Base-by-base conservation (phyloP, 2,888 invertebrate species). In the Eucriotettix oculatus region DNA sequence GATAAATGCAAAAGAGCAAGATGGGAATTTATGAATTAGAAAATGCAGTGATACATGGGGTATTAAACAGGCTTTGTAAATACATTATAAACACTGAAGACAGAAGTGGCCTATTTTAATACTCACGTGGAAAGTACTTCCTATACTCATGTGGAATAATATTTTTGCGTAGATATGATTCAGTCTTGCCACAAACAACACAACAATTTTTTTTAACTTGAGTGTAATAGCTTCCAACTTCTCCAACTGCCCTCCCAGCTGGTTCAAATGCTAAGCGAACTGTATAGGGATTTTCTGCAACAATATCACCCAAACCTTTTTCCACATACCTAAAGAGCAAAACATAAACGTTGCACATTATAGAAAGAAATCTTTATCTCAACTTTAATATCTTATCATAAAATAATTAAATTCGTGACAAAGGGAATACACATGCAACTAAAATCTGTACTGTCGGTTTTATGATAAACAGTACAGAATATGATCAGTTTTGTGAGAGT, bases 111-210 rank as follows among this genome's bases (percentile, higher is more conserved):
- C 62, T 58, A 58, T 48, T 48, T n/a, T 14, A 14, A 48, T 14
- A 67, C 71, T 69, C 65, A 84, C 84, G 76, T 57, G 87, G 87
- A 66, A 87, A 87, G 65, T 81, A 81, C 74, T 82, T 87, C 64
- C 88, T 79, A 69, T 90, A 91, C 72, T 91, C 90, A 60, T 84
- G 78, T 0, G 90, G 90, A 43, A 91, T 84, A n/a, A 91, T 80
- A 66, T 87, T 86, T 72, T 91, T 91, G 17, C 86, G 74, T 59
- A 86, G 81, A 68, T 84, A 86, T 0, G 83, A 81, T 65, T 87
- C 80, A 0, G 72, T 72, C 10, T 73, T 70, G 0, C 89, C 90
- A 69, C 90, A 91, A 0, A 89, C 89, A 1, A 90, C 90, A 69
- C 90, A 90, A 54, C 78, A 78, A 72, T 90, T 90, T 63, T 82